These are phyloP conservation scores for Pseudorasbora parva DNA, from an alignment of 2,113 vertebrate species.

Conservation along the genomic window DNA sequence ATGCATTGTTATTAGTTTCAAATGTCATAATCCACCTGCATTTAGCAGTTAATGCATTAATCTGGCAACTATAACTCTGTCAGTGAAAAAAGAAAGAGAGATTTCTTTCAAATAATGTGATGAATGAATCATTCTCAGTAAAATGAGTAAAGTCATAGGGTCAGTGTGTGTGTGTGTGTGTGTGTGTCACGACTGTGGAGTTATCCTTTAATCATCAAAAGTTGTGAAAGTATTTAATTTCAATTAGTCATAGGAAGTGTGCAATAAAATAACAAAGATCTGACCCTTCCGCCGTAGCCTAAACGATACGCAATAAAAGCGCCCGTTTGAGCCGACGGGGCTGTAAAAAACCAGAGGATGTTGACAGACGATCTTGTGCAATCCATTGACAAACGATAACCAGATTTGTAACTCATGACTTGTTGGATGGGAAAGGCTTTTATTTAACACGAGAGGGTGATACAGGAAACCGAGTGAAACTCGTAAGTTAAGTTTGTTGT, in stretches of 20 bases:
- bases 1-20: background rate
- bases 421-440: constrained; percentile 50
- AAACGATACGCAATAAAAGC: constrained; percentile 48
- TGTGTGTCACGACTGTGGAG: no score
- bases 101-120: background rate
- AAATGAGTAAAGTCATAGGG: background rate
- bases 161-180: constrained; percentile 6
- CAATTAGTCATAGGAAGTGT: constrained; percentile 46
- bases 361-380: constrained; percentile 62
- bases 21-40: background rate
- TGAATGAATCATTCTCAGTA: background rate
- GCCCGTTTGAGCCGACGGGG: constrained; percentile 47
- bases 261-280: constrained; percentile 39
- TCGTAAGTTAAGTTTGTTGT: constrained; percentile 19
- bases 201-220: constrained; percentile 10
- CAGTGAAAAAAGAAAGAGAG: background rate
- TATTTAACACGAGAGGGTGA: constrained; percentile 36
- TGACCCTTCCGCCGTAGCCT: constrained; percentile 39
- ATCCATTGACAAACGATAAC: constrained; percentile 57
- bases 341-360: constrained; percentile 56
- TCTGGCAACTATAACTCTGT: no score
- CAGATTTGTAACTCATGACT: constrained; percentile 59
- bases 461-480: constrained; percentile 49
- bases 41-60: background rate
- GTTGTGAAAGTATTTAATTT: constrained; percentile 11